Evolutionary conservation across 2,797 vertebrate species (phyloP).

Genomic region (Liasis olivaceus): DNA sequence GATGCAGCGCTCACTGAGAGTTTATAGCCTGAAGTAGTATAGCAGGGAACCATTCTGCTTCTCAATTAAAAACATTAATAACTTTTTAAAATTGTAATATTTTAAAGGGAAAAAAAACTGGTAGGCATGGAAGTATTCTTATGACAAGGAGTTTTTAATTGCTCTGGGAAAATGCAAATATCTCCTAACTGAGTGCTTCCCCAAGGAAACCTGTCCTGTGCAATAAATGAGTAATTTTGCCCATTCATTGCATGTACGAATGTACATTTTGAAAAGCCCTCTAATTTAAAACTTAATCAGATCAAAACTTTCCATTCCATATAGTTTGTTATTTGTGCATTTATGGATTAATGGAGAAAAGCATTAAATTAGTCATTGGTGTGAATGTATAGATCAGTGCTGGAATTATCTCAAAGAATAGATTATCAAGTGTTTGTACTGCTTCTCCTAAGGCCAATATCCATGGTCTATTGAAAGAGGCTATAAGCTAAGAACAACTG

Average conservation of each 20-base stretch:
- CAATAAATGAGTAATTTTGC: background rate
- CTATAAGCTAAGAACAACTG: background rate
- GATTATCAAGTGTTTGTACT: slow-evolving; percentile 1
- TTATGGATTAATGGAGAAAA: background rate
- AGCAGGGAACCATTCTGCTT: background rate
- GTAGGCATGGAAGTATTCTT: background rate
- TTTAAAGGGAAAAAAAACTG: background rate
- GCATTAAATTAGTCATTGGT: slow-evolving; percentile 10
- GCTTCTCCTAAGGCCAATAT: background rate
- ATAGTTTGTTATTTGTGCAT: slow-evolving; percentile 5
- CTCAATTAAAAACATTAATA: background rate
- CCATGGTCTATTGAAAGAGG: background rate
- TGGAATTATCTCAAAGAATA: background rate
- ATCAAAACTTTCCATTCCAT: slow-evolving; percentile 10
- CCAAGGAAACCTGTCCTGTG: background rate
- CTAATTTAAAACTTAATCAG: slow-evolving; percentile 29
- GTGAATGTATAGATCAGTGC: slow-evolving; percentile 30
- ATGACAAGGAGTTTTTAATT: background rate
- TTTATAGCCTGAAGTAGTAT: background rate
- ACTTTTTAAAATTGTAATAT: background rate
- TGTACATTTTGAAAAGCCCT: background rate
- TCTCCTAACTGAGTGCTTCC: background rate
- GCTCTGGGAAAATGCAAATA: background rate
- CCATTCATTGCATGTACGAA: background rate
- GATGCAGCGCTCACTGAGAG: background rate